Conservation (phyloP, 2,113 vertebrate species). For the Colaptes auratus region DNA sequence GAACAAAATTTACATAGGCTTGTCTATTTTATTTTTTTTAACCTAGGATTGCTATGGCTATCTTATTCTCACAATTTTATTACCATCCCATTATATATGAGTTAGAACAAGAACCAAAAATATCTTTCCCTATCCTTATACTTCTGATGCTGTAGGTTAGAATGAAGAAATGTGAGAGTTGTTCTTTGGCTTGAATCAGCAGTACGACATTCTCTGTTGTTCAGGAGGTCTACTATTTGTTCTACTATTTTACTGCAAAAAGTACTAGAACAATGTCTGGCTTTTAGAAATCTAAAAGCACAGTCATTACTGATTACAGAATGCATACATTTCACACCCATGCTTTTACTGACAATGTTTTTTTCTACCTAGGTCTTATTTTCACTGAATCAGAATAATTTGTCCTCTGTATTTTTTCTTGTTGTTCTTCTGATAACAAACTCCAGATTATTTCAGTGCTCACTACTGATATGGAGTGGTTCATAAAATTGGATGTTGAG, state of each 20-base stretch:
- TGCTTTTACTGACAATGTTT: neutral
- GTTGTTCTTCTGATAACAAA: neutral
- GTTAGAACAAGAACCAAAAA: neutral
- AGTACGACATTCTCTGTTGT: neutral
- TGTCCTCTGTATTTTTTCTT: neutral
- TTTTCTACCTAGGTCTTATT: neutral
- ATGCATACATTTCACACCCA: neutral
- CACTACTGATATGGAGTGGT: neutral
- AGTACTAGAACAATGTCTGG: neutral
- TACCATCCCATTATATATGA: neutral
- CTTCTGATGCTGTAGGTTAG: neutral
- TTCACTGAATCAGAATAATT: neutral
- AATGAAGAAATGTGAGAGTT: neutral
- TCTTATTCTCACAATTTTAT: neutral
- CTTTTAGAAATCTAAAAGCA: neutral
- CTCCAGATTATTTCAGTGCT: neutral
- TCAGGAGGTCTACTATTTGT: neutral
- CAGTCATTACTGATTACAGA: neutral
- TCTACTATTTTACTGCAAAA: neutral
- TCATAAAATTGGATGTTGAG: neutral
- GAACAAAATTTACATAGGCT: neutral
- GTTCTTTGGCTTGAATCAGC: neutral
- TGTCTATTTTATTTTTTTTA: neutral
- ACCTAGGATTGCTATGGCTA: neutral
- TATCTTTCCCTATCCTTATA: neutral